phyloP scores from a whole-genome alignment of 1,140 invertebrate genomes.

The Brachionus koreanus region DNA sequence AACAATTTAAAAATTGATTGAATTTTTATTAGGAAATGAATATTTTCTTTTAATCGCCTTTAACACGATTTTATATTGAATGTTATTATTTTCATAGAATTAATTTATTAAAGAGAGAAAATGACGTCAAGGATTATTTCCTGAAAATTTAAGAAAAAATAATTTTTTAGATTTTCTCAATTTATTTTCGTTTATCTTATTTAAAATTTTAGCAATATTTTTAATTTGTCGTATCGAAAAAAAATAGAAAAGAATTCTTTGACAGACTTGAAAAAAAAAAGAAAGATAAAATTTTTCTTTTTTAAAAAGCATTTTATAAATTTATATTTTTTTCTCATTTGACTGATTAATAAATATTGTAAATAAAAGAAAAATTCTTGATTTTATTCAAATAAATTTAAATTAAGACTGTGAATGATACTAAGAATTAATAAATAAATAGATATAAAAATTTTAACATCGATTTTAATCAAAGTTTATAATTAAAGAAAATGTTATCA shows the following conservation, averaged over 20 bases:
- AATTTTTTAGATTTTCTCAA: not conserved
- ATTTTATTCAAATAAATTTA: too few species aligned
- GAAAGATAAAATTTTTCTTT: too few species aligned
- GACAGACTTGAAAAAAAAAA: too few species aligned
- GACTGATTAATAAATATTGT: too few species aligned
- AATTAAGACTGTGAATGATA: too few species aligned
- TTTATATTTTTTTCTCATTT: too few species aligned
- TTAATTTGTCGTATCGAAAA: not conserved
- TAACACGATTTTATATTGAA: not conserved
- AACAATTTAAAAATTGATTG: not conserved
- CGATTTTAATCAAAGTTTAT: not conserved
- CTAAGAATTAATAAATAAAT: too few species aligned
- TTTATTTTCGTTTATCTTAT: not conserved
- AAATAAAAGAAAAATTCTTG: too few species aligned
- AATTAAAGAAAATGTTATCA: not conserved
- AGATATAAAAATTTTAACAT: too few species aligned
- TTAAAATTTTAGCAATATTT: not conserved
- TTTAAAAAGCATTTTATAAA: too few species aligned
- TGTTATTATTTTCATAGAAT: not conserved
- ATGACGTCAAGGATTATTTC: not conserved
- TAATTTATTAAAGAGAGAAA: not conserved
- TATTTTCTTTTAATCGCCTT: not conserved
- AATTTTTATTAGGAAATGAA: not conserved
- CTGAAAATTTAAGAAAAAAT: not conserved
- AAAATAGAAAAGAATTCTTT: not conserved